phyloP scores from a whole-genome alignment of 2,888 invertebrate species.

The Campoplex nolae region DNA sequence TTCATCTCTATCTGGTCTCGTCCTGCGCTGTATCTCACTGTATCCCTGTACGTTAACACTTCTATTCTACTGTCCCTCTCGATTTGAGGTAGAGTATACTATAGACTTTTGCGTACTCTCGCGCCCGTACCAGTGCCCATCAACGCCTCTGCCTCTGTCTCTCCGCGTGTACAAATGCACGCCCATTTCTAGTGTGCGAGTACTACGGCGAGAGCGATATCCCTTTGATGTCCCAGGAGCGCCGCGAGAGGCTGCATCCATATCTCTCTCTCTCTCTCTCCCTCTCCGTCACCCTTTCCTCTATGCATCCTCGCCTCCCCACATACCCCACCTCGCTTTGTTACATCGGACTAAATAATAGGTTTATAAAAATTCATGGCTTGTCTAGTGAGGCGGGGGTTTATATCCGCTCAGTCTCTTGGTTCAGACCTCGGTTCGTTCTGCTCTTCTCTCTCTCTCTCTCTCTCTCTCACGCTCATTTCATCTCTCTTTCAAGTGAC shows the following conservation, averaged over 20 bases:
- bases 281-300: slow-evolving; percentile 1
- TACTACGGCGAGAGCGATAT: slow-evolving; percentile 72
- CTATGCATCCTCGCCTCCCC: background rate
- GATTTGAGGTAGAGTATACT: slow-evolving; percentile 38
- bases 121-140: slow-evolving; percentile 62
- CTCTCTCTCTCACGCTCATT: slow-evolving; percentile 31
- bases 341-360: slow-evolving; percentile 82
- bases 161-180: slow-evolving; percentile 30
- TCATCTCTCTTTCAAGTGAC: slow-evolving; percentile 64
- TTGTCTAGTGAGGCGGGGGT: slow-evolving; percentile 73
- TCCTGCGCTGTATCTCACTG: slow-evolving; percentile 54
- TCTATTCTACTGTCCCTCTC: slow-evolving; percentile 57
- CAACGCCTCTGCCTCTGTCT: slow-evolving; percentile 27
- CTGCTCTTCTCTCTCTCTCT: slow-evolving; percentile 57
- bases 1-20: slow-evolving; percentile 48
- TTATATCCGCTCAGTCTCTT: slow-evolving; percentile 70
- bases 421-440: slow-evolving; percentile 42
- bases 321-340: slow-evolving; percentile 72
- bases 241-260: slow-evolving; percentile 41
- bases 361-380: slow-evolving; percentile 83
- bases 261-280: slow-evolving; percentile 29
- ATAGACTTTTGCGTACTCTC: slow-evolving; percentile 36
- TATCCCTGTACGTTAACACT: slow-evolving; percentile 67
- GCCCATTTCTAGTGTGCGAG: slow-evolving; percentile 56
- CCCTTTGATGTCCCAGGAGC: slow-evolving; percentile 81